Conservation (phyloP, 2,797 vertebrate genomes). For the Gadopsis bispinosus region DNA sequence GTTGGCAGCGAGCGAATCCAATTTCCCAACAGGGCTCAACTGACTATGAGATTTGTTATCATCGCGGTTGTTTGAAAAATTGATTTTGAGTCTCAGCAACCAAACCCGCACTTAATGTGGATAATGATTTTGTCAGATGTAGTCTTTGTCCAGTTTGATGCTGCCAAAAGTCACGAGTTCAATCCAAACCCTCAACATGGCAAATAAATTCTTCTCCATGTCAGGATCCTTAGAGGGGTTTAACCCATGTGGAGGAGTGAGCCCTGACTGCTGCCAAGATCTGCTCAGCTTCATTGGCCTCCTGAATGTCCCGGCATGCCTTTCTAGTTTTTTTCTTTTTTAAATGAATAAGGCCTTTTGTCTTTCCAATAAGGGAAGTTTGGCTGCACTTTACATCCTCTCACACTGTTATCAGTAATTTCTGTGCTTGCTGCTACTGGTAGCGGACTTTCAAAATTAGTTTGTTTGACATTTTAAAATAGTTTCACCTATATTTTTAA, state of each 20-base stretch:
- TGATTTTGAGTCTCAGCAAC: conserved; percentile 23
- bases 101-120: background rate
- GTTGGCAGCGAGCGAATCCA: conserved; percentile 9
- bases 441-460: conserved; percentile 15
- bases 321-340: conserved; percentile 20
- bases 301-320: conserved; percentile 68
- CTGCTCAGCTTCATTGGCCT: conserved; percentile 43
- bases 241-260: conserved; percentile 34
- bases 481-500: conserved; percentile 9
- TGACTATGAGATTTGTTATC: conserved; percentile 25
- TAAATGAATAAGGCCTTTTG: conserved; percentile 63
- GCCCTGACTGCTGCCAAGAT: conserved; percentile 35
- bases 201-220: conserved; percentile 4
- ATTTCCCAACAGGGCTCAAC: conserved; percentile 28
- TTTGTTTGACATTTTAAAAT: conserved; percentile 1
- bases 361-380: conserved; percentile 61
- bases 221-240: conserved; percentile 7
- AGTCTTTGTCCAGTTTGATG: background rate
- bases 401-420: conserved; percentile 23
- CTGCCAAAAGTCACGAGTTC: conserved; percentile 8
- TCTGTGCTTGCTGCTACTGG: conserved; percentile 18
- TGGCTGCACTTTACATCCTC: conserved; percentile 56
- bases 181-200: conserved; percentile 11
- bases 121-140: background rate
- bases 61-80: conserved; percentile 15